phyloP scores from a whole-genome alignment of 2,888 invertebrate genomes.

The Andricus quercusramuli region DNA sequence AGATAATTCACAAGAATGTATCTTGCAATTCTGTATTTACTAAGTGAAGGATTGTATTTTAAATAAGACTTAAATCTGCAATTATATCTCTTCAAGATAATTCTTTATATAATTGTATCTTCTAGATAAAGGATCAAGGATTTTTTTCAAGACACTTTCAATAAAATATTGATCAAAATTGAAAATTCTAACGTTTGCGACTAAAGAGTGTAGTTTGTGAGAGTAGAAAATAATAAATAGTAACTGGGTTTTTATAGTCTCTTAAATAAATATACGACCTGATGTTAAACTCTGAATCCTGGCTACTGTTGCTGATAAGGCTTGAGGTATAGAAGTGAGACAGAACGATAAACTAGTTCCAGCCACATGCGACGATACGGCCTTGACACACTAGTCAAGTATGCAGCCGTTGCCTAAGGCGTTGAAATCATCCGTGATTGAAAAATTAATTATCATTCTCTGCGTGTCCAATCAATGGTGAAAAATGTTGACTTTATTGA shows the following conservation, averaged over 20 bases:
- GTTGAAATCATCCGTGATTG: slow-evolving; percentile 32
- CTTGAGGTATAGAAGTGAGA: slow-evolving; percentile 8
- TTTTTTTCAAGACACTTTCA: neutral
- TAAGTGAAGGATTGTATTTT: neutral
- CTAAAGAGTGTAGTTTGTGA: neutral
- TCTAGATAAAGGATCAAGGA: too few relatives aligned
- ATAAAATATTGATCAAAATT: neutral
- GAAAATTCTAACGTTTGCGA: neutral
- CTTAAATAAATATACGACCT: too few relatives aligned
- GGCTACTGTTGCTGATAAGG: slow-evolving; percentile 24
- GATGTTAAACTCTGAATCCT: neutral
- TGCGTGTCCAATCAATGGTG: slow-evolving; percentile 10
- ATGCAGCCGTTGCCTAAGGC: slow-evolving; percentile 30
- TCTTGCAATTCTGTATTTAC: neutral
- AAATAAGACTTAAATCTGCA: neutral
- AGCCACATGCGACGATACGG: neutral
- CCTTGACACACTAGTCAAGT: slow-evolving; percentile 39
- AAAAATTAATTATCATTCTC: slow-evolving; percentile 27
- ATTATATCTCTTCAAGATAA: neutral
- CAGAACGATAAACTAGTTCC: slow-evolving; percentile 29
- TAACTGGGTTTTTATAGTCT: too few relatives aligned
- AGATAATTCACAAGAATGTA: neutral
- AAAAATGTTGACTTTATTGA: slow-evolving; percentile 15
- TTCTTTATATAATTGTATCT: too few relatives aligned
- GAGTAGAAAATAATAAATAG: neutral